Percentiles rank a stretch among this genome's conserved stretches.
Conservation (phyloP, 2,888 invertebrate genomes). For the Scaeva pyrastri region DNA sequence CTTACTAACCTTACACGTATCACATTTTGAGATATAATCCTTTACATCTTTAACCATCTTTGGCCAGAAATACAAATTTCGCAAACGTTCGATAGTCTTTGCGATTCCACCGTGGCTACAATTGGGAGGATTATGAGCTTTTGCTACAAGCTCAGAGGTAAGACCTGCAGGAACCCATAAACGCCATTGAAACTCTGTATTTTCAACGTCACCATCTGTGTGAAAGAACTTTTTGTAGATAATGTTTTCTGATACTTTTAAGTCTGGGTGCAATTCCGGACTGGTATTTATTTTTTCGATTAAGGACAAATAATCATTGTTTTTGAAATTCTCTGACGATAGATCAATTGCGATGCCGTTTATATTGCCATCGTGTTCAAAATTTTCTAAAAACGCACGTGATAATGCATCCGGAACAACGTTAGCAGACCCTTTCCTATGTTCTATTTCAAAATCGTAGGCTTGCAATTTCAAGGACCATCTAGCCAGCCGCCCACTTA, state of each 20-base stretch:
- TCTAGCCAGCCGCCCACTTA: too few relatives aligned
- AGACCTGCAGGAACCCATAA: background rate
- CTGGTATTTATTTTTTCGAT: background rate
- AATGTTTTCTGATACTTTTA: too few relatives aligned
- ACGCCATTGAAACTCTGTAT: constrained; percentile 1
- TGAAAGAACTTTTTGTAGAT: too few relatives aligned
- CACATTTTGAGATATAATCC: too few relatives aligned
- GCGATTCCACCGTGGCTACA: background rate
- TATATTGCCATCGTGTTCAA: background rate
- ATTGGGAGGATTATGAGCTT: too few relatives aligned
- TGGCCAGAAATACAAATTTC: too few relatives aligned
- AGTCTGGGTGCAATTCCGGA: too few relatives aligned
- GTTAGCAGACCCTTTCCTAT: constrained; percentile 1
- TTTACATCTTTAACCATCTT: too few relatives aligned
- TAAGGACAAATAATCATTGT: background rate
- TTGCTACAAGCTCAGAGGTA: background rate
- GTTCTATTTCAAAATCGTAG: background rate
- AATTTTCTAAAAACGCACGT: constrained; percentile 24
- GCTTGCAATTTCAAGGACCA: too few relatives aligned
- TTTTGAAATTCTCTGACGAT: background rate
- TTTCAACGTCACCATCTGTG: too few relatives aligned
- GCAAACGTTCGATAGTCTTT: background rate
- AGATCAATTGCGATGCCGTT: background rate
- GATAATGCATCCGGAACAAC: constrained; percentile 1
- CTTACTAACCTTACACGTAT: too few relatives aligned